Evolutionary conservation across 1,140 invertebrate genomes (phyloP), one percentile per base, ranked within the genome.

Genomic region (Drosophila quadrilineata): DNA sequence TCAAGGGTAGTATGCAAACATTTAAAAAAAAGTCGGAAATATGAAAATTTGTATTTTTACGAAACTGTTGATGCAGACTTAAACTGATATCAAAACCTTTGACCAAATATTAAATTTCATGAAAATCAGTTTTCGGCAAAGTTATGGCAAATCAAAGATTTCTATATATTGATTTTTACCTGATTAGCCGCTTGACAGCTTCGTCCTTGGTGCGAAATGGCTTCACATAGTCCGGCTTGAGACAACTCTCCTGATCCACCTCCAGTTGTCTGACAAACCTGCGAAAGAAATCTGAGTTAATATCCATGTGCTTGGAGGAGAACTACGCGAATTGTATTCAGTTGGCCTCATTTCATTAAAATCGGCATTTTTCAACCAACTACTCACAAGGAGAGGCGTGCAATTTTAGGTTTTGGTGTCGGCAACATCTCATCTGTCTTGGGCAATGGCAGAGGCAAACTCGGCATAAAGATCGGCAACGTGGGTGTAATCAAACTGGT

Each of bases 151-250:
- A n/a, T n/a, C n/a, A n/a, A n/a, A n/a, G n/a, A n/a, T n/a, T n/a
- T n/a, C n/a, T n/a, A n/a, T n/a, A n/a, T 33, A 1, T 5, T 6
- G 16, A 16, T 6, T 6, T 6, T 19, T 36, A 90, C 31, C 94
- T 92, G 38, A 96, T 92, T 8, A 97, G 90, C 40, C 95, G 91
- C 77, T 95, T 94, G 52, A 95, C 95, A 2, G 95, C 95, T 89
- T 97, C 96, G 40, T 92, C 91, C 69, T 93, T 93, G 56, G 70
- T 93, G 92, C 63, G 90, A 84, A 97, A 97, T 8, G 95, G 94
- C 35, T 93, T 93, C 56, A 94, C 93, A 24, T 93, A 93, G 88
- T 97, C 95, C 5, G 96, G 95, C 84, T 94, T 93, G 6, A 94
- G 75, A 28, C 94, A 95, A 57, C 93, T 94, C 72, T 93, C 92